phyloP scores from a whole-genome alignment of 2,888 invertebrate genomes.

The Timandra comae region DNA sequence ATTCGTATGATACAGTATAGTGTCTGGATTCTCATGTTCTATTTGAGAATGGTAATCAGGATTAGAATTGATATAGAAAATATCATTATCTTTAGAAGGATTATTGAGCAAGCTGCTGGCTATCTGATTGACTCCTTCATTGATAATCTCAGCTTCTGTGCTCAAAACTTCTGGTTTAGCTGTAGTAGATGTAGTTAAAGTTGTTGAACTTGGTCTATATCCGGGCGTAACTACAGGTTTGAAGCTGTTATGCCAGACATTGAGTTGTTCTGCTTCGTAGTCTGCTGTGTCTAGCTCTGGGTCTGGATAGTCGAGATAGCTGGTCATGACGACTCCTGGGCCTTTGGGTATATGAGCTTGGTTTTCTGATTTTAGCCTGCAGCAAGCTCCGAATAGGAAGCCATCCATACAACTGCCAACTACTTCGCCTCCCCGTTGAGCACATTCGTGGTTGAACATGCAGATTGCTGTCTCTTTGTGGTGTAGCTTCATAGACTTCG shows the following conservation, averaged over 20 bases:
- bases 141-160: constrained; percentile 71
- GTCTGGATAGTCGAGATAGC: constrained; percentile 65
- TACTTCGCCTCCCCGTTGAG: constrained; percentile 84
- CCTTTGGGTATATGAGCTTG: constrained; percentile 70
- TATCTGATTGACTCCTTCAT: constrained; percentile 75
- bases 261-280: constrained; percentile 56
- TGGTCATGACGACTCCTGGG: constrained; percentile 67
- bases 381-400: constrained; percentile 94
- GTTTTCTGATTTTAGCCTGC: constrained; percentile 79
- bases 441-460: constrained; percentile 96
- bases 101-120: constrained; percentile 67
- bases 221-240: constrained; percentile 69
- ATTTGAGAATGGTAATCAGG: constrained; percentile 75
- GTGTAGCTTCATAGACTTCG: constrained; percentile 78
- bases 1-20: constrained; percentile 76
- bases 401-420: constrained; percentile 95
- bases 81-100: constrained; percentile 63
- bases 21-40: constrained; percentile 78
- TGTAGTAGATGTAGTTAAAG: constrained; percentile 34
- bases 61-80: constrained; percentile 45
- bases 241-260: constrained; percentile 63
- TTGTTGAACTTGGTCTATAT: constrained; percentile 53
- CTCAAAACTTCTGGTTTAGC: constrained; percentile 39
- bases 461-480: constrained; percentile 86
- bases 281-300: constrained; percentile 54